Conservation (phyloP, 2,888 invertebrate species). For the Calameuta idolon region DNA sequence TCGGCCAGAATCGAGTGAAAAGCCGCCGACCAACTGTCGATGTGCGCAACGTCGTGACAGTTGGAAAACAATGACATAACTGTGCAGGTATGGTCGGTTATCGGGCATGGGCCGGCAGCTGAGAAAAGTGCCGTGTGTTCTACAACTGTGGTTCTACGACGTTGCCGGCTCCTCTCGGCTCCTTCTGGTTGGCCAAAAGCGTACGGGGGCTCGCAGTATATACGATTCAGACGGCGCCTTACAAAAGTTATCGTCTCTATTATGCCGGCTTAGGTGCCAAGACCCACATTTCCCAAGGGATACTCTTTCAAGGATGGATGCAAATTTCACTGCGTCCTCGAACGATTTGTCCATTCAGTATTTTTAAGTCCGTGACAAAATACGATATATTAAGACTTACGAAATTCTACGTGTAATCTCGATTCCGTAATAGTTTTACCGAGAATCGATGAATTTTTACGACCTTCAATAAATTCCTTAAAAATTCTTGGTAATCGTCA, state of each 20-base stretch:
- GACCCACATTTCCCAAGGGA: neutral
- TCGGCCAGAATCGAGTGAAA: slow-evolving; percentile 29
- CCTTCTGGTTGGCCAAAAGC: slow-evolving; percentile 5
- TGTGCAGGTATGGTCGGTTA: slow-evolving; percentile 14
- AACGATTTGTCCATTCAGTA: neutral
- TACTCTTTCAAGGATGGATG: neutral
- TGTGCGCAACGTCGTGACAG: slow-evolving; percentile 38
- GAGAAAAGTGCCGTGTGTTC: slow-evolving; percentile 12
- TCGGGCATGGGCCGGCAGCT: slow-evolving; percentile 15
- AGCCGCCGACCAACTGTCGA: slow-evolving; percentile 39
- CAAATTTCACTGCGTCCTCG: neutral
- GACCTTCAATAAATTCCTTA: neutral
- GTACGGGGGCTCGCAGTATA: neutral
- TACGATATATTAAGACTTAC: neutral
- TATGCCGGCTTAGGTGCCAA: neutral
- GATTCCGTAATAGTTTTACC: neutral
- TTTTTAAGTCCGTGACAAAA: neutral
- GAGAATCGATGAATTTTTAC: neutral
- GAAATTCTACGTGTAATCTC: neutral
- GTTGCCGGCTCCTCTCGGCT: slow-evolving; percentile 6
- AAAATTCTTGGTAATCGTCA: neutral
- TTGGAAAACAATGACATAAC: slow-evolving; percentile 43
- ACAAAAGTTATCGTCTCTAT: neutral
- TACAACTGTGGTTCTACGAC: slow-evolving; percentile 9
- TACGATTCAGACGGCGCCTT: neutral